phyloP scores from a whole-genome alignment of 2,888 invertebrate genomes.

The Drosophila mercatorum region DNA sequence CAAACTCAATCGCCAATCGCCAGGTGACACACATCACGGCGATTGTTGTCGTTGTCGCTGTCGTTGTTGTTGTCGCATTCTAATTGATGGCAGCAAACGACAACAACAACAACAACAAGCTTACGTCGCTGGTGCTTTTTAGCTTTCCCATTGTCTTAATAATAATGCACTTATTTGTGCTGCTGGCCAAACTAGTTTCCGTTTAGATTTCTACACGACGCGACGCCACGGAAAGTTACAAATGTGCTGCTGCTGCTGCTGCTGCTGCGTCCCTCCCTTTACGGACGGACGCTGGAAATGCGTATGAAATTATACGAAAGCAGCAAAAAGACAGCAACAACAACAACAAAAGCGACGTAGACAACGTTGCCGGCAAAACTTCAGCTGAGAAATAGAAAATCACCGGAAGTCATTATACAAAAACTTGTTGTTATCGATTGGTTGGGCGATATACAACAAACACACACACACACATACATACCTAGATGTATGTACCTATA shows the following conservation, averaged over 20 bases:
- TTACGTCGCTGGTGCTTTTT: slow-evolving; percentile 12
- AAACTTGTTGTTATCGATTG: slow-evolving; percentile 80
- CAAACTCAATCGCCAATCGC: slow-evolving; percentile 45
- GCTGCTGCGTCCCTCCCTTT: slow-evolving; percentile 8
- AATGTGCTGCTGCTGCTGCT: slow-evolving; percentile 9
- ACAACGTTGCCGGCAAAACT: slow-evolving; percentile 71
- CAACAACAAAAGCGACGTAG: slow-evolving; percentile 26
- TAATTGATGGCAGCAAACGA: slow-evolving; percentile 54
- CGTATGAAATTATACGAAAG: slow-evolving; percentile 77
- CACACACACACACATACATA: slow-evolving; percentile 20
- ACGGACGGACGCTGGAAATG: slow-evolving; percentile 67
- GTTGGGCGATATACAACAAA: slow-evolving; percentile 69
- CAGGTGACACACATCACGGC: slow-evolving; percentile 48
- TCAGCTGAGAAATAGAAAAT: slow-evolving; percentile 79
- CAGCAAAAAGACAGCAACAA: slow-evolving; percentile 53
- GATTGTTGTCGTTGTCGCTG: slow-evolving; percentile 16
- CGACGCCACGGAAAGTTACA: slow-evolving; percentile 44
- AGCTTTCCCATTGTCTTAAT: slow-evolving; percentile 49
- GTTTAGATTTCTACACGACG: slow-evolving; percentile 60
- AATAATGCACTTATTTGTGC: slow-evolving; percentile 66
- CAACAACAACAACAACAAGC: slow-evolving; percentile 5
- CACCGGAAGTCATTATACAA: slow-evolving; percentile 81
- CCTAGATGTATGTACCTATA: too few species aligned
- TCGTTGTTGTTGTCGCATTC: slow-evolving; percentile 46
- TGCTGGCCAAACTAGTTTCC: slow-evolving; percentile 68